These are phyloP conservation scores for Noturus placidus DNA, from an alignment of 2,113 vertebrate species.

Conservation along the genomic window DNA sequence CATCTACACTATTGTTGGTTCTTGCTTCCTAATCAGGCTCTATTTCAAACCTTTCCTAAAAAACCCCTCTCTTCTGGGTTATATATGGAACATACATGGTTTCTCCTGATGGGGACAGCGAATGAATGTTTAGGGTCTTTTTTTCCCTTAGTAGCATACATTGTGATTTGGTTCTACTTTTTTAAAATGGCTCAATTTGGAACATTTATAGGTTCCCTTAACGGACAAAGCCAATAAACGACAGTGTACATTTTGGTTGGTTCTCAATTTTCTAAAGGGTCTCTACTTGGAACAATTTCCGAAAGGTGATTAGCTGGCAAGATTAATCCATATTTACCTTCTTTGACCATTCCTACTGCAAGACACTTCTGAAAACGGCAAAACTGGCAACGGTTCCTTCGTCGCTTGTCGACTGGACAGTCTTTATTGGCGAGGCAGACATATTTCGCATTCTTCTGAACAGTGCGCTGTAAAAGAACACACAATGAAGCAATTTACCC, in stretches of 20 bases:
- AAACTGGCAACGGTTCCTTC: conserved; percentile 95
- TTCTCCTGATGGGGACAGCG: not conserved
- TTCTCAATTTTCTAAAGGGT: not conserved
- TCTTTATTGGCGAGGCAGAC: conserved; percentile 96
- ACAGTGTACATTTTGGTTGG: not conserved
- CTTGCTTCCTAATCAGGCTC: not conserved
- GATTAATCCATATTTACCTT: conserved; percentile 76
- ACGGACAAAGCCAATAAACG: not conserved
- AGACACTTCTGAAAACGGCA: conserved; percentile 99
- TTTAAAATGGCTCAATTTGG: not conserved
- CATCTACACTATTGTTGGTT: not conserved
- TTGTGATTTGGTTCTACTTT: not conserved
- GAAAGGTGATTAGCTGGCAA: not conserved
- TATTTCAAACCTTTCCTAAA: not conserved
- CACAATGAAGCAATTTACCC: conserved; percentile 37
- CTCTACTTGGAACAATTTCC: not conserved
- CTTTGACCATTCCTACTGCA: conserved; percentile 94
- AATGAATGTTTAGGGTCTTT: not conserved
- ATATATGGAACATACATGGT: not conserved
- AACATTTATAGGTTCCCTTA: not conserved
- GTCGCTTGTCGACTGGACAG: conserved; percentile 94
- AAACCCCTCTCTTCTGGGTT: not conserved
- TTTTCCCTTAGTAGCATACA: not conserved
- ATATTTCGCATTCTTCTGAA: conserved; percentile 98
- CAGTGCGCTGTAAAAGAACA: conserved; percentile 82